A percentile compares a stretch with the other conserved stretches of the same genome.
phyloP scores from a whole-genome alignment of 2,888 invertebrate species.

The Apomyelois bistriatella region DNA sequence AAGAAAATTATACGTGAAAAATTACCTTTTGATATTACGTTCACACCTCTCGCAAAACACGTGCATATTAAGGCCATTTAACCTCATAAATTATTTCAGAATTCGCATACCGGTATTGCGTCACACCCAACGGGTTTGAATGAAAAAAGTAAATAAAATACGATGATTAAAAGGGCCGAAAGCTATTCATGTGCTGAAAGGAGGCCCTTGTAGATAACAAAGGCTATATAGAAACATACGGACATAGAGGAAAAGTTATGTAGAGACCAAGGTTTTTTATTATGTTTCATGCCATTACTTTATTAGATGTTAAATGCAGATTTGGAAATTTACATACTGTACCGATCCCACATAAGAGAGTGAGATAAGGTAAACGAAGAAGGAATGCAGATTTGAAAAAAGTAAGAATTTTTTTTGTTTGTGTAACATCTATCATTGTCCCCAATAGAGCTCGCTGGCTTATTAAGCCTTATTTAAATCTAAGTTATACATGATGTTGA shows the following conservation, averaged over 20 bases:
- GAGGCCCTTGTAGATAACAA: conserved; percentile 1
- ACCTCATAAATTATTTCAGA: neutral
- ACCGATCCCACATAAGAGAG: no score
- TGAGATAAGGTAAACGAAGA: no score
- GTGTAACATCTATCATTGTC: no score
- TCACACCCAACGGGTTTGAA: neutral
- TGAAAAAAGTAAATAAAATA: neutral
- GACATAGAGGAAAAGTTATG: neutral
- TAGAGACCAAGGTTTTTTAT: neutral
- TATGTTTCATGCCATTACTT: neutral
- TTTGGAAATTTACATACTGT: no score
- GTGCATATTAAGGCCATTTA: conserved; percentile 4
- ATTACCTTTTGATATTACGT: no score
- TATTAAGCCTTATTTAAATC: no score
- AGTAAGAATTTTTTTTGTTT: no score
- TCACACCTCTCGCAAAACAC: neutral
- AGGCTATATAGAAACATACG: neutral
- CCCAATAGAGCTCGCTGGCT: no score
- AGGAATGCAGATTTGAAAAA: no score
- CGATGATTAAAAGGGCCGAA: conserved; percentile 1
- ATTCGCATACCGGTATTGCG: neutral
- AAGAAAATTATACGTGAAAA: no score
- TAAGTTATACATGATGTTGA: no score
- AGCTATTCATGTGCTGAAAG: neutral
- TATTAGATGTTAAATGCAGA: no score